A percentile compares a stretch with the other conserved stretches of the same genome.
Conservation (phyloP, 2,797 vertebrate genomes). For the Sphaeramia orbicularis region DNA sequence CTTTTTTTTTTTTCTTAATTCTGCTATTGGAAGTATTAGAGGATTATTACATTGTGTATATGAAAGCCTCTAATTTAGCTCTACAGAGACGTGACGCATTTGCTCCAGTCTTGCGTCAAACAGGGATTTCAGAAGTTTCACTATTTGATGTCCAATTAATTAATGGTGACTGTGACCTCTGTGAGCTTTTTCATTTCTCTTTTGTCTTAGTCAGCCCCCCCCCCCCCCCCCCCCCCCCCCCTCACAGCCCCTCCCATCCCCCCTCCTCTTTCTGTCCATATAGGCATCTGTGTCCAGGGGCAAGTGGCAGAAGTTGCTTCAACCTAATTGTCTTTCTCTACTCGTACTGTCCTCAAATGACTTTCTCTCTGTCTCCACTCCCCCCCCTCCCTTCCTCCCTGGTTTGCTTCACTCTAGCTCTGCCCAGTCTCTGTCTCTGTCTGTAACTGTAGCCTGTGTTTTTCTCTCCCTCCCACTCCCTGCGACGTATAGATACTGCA, state of each 20-base stretch:
- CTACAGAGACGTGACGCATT: constrained; percentile 59
- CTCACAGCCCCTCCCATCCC: too few relatives aligned
- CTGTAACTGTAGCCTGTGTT: constrained; percentile 87
- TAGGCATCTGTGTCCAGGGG: constrained; percentile 67
- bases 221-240: constrained; percentile 15
- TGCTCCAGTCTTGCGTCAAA: constrained; percentile 72
- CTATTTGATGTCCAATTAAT: constrained; percentile 62
- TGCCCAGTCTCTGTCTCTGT: constrained; percentile 81
- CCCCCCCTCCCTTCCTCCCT: constrained; percentile 44
- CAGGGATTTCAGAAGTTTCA: constrained; percentile 73
- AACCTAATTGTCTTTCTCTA: constrained; percentile 83
- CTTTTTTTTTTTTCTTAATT: constrained; percentile 34
- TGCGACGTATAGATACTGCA: constrained; percentile 89
- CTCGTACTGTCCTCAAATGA: constrained; percentile 86
- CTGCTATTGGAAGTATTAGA: constrained; percentile 19
- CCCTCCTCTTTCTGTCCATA: constrained; percentile 46
- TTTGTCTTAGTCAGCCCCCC: constrained; percentile 59
- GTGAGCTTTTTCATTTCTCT: constrained; percentile 53
- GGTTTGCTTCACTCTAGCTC: constrained; percentile 71
- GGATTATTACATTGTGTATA: constrained; percentile 28
- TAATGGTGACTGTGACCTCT: constrained; percentile 43
- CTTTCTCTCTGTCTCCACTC: constrained; percentile 83
- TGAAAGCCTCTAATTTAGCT: constrained; percentile 33
- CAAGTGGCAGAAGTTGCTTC: constrained; percentile 80
- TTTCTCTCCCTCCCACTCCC: constrained; percentile 84